phyloP scores from a whole-genome alignment of 2,797 vertebrate genomes.

The Hydrophis major region DNA sequence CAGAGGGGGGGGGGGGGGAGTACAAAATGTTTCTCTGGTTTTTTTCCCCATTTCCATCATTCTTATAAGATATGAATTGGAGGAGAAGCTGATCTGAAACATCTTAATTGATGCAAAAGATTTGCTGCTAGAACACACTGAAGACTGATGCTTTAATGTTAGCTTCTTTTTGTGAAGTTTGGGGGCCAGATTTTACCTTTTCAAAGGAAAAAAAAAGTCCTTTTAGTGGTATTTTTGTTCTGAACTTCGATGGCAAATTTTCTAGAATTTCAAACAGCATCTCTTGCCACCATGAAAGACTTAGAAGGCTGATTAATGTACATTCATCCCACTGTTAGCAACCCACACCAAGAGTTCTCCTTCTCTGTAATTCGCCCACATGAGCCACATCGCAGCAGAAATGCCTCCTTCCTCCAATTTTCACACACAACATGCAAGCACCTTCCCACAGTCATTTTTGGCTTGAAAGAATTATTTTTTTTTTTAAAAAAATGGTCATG shows the following conservation, averaged over 20 bases:
- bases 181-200: background rate
- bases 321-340: slow-evolving; percentile 1
- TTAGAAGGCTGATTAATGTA: background rate
- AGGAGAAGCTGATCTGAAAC: background rate
- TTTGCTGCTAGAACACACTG: background rate
- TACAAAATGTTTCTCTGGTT: background rate
- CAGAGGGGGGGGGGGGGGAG: background rate
- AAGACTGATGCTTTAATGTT: background rate
- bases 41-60: background rate
- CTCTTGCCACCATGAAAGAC: slow-evolving; percentile 11
- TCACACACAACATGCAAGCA: background rate
- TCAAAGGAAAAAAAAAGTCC: slow-evolving; percentile 3
- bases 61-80: background rate
- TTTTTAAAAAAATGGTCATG: background rate
- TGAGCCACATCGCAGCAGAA: slow-evolving; percentile 25
- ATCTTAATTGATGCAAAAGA: background rate
- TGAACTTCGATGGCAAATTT: slow-evolving; percentile 21
- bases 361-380: slow-evolving; percentile 17
- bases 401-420: background rate
- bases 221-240: background rate
- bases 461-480: background rate
- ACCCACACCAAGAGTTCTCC: slow-evolving; percentile 3
- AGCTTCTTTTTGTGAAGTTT: background rate
- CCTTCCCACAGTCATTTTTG: background rate
- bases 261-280: slow-evolving; percentile 6